Conservation (phyloP, 2,888 invertebrate species). For the Alentia gelatinosa region DNA sequence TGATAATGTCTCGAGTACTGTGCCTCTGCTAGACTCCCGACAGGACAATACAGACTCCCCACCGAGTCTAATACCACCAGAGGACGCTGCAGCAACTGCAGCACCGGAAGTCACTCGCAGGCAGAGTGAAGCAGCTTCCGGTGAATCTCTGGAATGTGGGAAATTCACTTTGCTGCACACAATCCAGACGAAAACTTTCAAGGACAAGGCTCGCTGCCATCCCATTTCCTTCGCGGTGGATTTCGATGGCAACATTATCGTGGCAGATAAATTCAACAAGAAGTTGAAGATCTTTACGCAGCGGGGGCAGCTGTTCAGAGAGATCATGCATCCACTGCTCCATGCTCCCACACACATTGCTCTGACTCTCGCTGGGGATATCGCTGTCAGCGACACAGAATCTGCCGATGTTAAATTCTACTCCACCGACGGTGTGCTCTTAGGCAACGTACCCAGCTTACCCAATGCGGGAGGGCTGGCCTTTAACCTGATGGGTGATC, state of each 20-base stretch:
- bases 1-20: no score
- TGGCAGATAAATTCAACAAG: slow-evolving; percentile 50
- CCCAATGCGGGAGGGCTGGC: slow-evolving; percentile 17
- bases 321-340: slow-evolving; percentile 9
- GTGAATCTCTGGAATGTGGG: neutral
- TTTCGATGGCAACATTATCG: slow-evolving; percentile 11
- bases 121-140: neutral
- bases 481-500: neutral
- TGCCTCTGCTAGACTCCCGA: neutral
- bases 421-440: neutral
- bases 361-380: slow-evolving; percentile 37
- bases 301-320: slow-evolving; percentile 38
- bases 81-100: neutral
- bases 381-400: slow-evolving; percentile 46
- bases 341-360: neutral
- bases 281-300: slow-evolving; percentile 53
- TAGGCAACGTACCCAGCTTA: neutral
- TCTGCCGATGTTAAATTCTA: slow-evolving; percentile 21
- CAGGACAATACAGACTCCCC: neutral
- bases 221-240: slow-evolving; percentile 53
- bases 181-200: slow-evolving; percentile 52
- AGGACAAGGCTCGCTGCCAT: slow-evolving; percentile 55
- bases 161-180: neutral
- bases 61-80: neutral
- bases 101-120: neutral